phyloP scores from a whole-genome alignment of 2,888 invertebrate species.

The Bellardia pandia region DNA sequence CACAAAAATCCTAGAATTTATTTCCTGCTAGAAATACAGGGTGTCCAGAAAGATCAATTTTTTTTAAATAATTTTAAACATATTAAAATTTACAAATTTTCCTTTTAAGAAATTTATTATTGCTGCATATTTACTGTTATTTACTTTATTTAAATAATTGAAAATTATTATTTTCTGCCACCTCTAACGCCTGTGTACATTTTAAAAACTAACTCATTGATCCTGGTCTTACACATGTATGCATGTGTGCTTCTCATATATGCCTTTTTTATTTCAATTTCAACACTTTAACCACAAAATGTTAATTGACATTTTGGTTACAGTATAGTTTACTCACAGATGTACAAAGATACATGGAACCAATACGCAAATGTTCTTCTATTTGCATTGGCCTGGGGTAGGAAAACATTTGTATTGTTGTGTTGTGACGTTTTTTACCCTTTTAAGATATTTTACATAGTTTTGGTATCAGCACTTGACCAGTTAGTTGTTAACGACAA shows the following conservation, averaged over 20 bases:
- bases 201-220: conserved; percentile 12
- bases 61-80: too few relatives aligned
- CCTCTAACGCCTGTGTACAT: neutral
- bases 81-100: too few relatives aligned
- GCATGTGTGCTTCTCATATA: neutral
- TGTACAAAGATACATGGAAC: neutral
- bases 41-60: too few relatives aligned
- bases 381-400: conserved; percentile 31
- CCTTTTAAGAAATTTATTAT: too few relatives aligned
- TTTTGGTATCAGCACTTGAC: neutral
- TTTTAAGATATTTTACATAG: neutral
- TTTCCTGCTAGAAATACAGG: too few relatives aligned
- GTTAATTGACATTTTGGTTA: conserved; percentile 70
- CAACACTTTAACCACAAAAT: conserved; percentile 67
- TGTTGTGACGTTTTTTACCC: neutral
- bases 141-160: too few relatives aligned
- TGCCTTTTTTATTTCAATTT: conserved; percentile 36
- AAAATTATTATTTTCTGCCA: neutral
- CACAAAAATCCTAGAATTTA: too few relatives aligned
- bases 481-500: conserved; percentile 11
- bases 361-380: conserved; percentile 25
- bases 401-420: conserved; percentile 22
- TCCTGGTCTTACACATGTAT: neutral
- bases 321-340: conserved; percentile 44
- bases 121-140: too few relatives aligned